phyloP scores from a whole-genome alignment of 1,140 invertebrate species.

The Brachionus calyciflorus region DNA sequence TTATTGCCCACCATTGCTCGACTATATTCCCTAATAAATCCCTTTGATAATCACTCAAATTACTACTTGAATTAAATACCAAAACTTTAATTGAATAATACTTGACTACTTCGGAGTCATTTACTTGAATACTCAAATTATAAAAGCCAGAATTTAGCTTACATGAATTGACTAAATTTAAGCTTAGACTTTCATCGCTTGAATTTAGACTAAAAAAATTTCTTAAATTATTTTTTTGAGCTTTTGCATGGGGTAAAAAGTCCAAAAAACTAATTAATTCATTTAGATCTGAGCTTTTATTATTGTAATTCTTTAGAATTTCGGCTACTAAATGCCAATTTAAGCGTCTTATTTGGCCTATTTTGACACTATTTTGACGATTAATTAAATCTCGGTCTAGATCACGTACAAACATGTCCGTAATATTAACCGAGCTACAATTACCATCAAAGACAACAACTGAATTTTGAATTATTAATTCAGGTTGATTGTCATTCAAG shows the following conservation, averaged over 20 bases:
- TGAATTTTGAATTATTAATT: background rate
- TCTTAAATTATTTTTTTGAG: background rate
- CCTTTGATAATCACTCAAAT: background rate
- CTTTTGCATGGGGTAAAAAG: background rate
- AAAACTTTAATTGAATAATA: background rate
- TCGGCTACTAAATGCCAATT: conserved; percentile 24
- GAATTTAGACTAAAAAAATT: background rate
- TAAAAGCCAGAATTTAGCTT: background rate
- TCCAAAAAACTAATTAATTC: background rate
- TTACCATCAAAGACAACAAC: background rate
- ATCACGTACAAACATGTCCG: background rate
- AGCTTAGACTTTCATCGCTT: background rate
- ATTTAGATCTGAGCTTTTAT: background rate
- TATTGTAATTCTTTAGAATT: conserved; percentile 35
- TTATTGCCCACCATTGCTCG: conserved; percentile 8
- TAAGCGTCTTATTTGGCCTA: conserved; percentile 12
- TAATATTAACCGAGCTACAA: background rate
- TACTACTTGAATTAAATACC: background rate
- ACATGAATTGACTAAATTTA: no score
- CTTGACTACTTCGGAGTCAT: background rate
- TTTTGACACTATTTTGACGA: background rate
- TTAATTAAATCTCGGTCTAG: background rate
- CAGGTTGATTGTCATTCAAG: background rate
- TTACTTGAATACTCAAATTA: conserved; percentile 30
- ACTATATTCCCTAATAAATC: background rate